phyloP scores from a whole-genome alignment of 2,797 vertebrate genomes.

The Benthosema pterotum region DNA sequence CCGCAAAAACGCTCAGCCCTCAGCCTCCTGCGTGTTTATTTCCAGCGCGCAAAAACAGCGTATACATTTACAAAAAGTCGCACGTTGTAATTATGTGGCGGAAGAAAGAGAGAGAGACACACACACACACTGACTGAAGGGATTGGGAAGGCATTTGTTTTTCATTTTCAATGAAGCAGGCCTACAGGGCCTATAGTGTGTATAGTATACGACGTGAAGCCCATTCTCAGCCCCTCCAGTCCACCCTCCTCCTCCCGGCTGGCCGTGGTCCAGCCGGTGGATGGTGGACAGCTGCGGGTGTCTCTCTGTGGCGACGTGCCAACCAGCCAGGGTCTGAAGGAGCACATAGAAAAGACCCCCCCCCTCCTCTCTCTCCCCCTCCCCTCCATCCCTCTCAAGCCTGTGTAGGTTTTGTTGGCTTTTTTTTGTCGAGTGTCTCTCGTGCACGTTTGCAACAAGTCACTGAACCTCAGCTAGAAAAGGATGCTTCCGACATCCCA shows the following conservation, averaged over 20 bases:
- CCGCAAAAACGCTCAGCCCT: conserved; percentile 49
- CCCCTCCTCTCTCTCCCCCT: not conserved
- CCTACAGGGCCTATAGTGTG: conserved; percentile 57
- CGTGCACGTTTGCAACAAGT: no score
- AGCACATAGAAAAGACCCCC: not conserved
- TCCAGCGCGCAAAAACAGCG: conserved; percentile 74
- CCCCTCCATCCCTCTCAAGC: no score
- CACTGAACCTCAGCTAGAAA: no score
- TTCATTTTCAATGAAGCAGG: conserved; percentile 59
- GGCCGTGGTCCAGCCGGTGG: conserved; percentile 1
- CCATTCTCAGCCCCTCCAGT: conserved; percentile 22
- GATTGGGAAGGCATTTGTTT: conserved; percentile 60
- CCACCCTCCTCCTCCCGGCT: no score
- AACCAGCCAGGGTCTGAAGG: conserved; percentile 38
- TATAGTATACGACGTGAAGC: no score
- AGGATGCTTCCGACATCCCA: no score
- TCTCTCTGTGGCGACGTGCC: conserved; percentile 19
- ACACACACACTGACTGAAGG: conserved; percentile 6
- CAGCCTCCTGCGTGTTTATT: conserved; percentile 69
- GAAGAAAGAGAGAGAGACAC: conserved; percentile 64
- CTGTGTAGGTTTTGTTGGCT: no score
- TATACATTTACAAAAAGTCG: conserved; percentile 75
- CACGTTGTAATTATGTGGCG: conserved; percentile 85
- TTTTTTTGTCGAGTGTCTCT: no score
- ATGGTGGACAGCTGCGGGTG: conserved; percentile 4